Base-by-base conservation (phyloP, 2,888 invertebrate genomes). In the Nipponacmea schrenckii region DNA sequence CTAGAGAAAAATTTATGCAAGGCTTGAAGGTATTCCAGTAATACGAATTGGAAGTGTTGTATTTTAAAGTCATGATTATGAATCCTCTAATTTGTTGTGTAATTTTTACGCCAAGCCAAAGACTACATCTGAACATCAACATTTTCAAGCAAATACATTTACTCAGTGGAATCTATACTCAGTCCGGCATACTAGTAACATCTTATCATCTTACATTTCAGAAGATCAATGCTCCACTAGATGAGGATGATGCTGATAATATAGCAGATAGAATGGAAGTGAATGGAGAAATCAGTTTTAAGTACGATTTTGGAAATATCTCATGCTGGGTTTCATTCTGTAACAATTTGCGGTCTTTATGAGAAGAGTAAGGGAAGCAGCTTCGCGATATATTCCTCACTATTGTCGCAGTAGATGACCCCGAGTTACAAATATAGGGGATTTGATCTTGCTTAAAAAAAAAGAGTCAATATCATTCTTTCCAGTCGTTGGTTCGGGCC, bases 281-380 rank as follows among this genome's bases (percentile, higher is more conserved):
- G 62, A 76, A 81, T 71, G 85, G 86, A 10, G 78, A 79, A 63
- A 86, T 88, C 67, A 86, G 84, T 72, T 88, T 86, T 77, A 83
- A 85, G 87, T 84, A 71, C 76, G 80, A 72, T 5, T 12, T 15
- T 65, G n/a, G 10, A 31, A 65, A 26, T 12, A 17, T n/a, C 8
- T 12, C 31, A 27, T 24, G n/a, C n/a, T n/a, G n/a, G n/a, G n/a
- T n/a, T n/a, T n/a, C n/a, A 31, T 4, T 31, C 7, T 31, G 31
- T 31, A 31, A 31, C 31, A 31, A 31, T 31, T 2, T 7, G 31
- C 31, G 31, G 39, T 39, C 39, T 1, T 39, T 10, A 10, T 10
- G 39, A 39, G 39, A 39, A 39, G 39, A 39, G 3, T 39, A 39
- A 39, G 10, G 39, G 39, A 10, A 39, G 39, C 39, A 39, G 10